phyloP scores from a whole-genome alignment of 2,797 vertebrate species.

The Holocentrus rufus region DNA sequence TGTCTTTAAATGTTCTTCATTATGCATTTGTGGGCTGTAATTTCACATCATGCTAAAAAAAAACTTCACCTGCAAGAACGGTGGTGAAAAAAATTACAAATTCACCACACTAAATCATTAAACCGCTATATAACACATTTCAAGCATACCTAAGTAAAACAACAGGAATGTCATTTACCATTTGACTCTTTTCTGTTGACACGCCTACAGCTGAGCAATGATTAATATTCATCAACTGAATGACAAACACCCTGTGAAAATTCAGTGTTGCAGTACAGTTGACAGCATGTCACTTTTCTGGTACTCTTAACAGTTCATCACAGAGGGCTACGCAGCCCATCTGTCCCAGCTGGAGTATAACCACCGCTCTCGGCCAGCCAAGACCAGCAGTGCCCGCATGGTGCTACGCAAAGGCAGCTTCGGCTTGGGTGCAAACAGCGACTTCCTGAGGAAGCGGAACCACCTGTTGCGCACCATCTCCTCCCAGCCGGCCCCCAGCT shows the following conservation, averaged over 20 bases:
- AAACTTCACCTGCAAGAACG: too few relatives aligned
- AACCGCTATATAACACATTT: neutral
- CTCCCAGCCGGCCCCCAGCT: conserved; percentile 86
- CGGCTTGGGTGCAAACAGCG: conserved; percentile 89
- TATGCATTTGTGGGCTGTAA: too few relatives aligned
- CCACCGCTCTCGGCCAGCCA: conserved; percentile 93
- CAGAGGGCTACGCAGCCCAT: conserved; percentile 91
- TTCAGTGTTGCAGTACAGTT: neutral
- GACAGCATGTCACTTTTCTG: conserved; percentile 62
- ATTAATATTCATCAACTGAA: neutral
- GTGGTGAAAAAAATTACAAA: too few relatives aligned
- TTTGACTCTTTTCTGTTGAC: neutral
- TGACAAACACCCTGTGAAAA: neutral
- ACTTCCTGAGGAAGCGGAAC: conserved; percentile 96
- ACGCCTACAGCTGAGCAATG: neutral
- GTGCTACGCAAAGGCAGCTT: conserved; percentile 97
- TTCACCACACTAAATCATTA: too few relatives aligned
- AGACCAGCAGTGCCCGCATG: conserved; percentile 93
- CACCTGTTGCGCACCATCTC: conserved; percentile 97
- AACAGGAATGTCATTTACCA: too few relatives aligned
- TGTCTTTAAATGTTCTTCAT: too few relatives aligned
- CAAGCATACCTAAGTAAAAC: neutral
- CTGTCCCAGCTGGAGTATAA: conserved; percentile 95
- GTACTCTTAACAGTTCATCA: conserved; percentile 81
- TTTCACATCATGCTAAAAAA: too few relatives aligned